A percentile compares a stretch with the other conserved stretches of the same genome.
Evolutionary conservation across 1,140 invertebrate species (phyloP).

Genomic region (Phortica variegata): DNA sequence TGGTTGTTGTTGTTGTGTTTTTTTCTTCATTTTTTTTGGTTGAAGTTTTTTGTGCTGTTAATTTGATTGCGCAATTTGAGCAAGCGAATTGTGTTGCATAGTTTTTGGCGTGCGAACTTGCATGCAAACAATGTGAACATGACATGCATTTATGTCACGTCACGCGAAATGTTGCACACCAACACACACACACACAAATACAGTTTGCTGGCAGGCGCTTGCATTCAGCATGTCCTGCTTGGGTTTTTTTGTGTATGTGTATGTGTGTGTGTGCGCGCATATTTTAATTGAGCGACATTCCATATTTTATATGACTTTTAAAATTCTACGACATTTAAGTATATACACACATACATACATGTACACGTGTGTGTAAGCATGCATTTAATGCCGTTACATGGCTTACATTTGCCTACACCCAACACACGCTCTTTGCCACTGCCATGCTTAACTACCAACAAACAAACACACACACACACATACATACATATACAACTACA

Average conservation of each 20-base stretch:
- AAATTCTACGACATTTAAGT: too few species aligned
- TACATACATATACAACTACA: conserved; percentile 1
- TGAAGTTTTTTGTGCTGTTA: conserved; percentile 23
- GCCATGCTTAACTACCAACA: conserved; percentile 33
- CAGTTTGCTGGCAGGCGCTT: not conserved
- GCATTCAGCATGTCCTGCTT: not conserved
- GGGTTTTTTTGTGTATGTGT: too few species aligned
- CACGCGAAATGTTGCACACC: conserved; percentile 47
- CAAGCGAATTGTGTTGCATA: conserved; percentile 54
- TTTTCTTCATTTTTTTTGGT: too few species aligned
- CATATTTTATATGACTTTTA: conserved; percentile 53
- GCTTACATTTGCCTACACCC: conserved; percentile 22
- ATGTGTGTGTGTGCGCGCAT: conserved; percentile 42
- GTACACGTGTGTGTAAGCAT: too few species aligned
- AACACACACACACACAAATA: conserved; percentile 18
- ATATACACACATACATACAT: too few species aligned
- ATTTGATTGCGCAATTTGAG: conserved; percentile 53
- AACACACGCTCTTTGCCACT: too few species aligned
- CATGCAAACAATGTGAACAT: conserved; percentile 28
- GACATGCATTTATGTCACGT: conserved; percentile 57
- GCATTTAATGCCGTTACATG: conserved; percentile 34
- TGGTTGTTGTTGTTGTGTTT: conserved; percentile 1
- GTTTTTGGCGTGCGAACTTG: conserved; percentile 45
- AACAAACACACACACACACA: not conserved
- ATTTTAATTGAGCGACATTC: conserved; percentile 54